These are phyloP conservation scores for Machimus rusticus DNA, from an alignment of 2,888 invertebrate genomes.

Conservation along the genomic window DNA sequence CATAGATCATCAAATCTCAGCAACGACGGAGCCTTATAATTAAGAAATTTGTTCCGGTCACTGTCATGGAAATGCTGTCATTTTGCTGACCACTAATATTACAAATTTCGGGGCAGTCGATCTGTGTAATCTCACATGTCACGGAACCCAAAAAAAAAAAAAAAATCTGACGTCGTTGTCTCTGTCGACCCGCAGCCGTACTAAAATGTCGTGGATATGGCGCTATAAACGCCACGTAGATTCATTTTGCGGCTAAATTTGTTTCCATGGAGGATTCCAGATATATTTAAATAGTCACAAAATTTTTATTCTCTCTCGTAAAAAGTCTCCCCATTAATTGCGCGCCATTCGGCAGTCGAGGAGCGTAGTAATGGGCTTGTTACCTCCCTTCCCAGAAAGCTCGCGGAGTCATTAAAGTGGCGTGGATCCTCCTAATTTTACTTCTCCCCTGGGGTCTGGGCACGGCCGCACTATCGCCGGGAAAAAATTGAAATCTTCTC, in stretches of 20 bases:
- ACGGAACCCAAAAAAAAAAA: neutral
- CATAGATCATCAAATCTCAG: constrained; percentile 29
- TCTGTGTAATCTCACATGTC: neutral
- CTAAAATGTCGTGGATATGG: neutral
- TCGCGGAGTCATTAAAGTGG: neutral
- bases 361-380: neutral
- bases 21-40: constrained; percentile 8
- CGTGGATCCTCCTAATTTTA: neutral
- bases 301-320: constrained; percentile 1
- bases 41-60: constrained; percentile 32
- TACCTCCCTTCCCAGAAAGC: neutral
- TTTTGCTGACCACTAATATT: neutral
- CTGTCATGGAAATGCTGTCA: neutral
- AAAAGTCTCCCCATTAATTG: neutral
- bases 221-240: neutral
- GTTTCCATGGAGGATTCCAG: neutral
- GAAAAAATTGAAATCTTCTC: neutral
- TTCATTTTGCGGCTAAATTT: neutral
- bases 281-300: constrained; percentile 16
- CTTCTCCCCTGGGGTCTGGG: neutral
- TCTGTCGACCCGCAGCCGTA: neutral
- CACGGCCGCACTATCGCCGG: neutral
- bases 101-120: neutral
- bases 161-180: neutral
- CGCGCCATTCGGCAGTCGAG: neutral